A percentile compares a stretch with the other conserved stretches of the same genome.
phyloP scores from a whole-genome alignment of 53 echinoderm and acorn worm genomes.

The Pentamera pediparva region DNA sequence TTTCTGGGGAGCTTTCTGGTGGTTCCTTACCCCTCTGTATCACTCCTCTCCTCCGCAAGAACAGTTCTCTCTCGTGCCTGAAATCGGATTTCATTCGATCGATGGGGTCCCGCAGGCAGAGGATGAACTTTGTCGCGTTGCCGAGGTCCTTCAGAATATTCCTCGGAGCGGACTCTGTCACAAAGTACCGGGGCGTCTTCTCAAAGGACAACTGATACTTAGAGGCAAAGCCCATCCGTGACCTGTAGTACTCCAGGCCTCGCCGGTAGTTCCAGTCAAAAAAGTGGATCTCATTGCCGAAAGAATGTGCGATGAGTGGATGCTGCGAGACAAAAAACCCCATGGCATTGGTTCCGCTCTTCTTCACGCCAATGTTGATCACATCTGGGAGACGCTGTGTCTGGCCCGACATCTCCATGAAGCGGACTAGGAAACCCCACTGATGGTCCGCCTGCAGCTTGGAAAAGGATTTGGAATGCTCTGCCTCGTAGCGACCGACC shows the following conservation, averaged over 20 bases:
- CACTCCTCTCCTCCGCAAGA: conserved; percentile 20
- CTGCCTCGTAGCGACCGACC: background rate
- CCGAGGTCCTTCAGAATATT: conserved; percentile 63
- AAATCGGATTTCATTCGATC: conserved; percentile 62
- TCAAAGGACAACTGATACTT: conserved; percentile 58
- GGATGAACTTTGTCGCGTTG: conserved; percentile 59
- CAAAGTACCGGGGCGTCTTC: conserved; percentile 88
- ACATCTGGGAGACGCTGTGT: conserved; percentile 56
- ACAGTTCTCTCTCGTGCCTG: conserved; percentile 71
- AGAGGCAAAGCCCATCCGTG: conserved; percentile 66
- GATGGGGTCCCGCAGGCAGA: conserved; percentile 72
- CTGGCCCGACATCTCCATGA: conserved; percentile 41
- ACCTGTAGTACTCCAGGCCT: conserved; percentile 65
- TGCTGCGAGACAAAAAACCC: conserved; percentile 77
- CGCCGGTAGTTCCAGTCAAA: conserved; percentile 86
- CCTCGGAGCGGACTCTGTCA: conserved; percentile 53
- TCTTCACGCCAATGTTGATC: conserved; percentile 90
- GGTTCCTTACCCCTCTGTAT: conserved; percentile 21
- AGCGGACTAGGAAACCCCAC: conserved; percentile 48
- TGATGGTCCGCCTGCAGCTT: conserved; percentile 35
- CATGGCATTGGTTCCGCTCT: conserved; percentile 87
- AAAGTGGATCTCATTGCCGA: conserved; percentile 86
- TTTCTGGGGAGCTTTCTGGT: conserved; percentile 12
- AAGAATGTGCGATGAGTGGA: conserved; percentile 73
- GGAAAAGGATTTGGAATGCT: conserved; percentile 1